Percentiles rank a stretch among this genome's conserved stretches.
These are phyloP conservation scores for Acanthochromis polyacanthus DNA, from an alignment of 2,113 vertebrate species.

Conservation along the genomic window DNA sequence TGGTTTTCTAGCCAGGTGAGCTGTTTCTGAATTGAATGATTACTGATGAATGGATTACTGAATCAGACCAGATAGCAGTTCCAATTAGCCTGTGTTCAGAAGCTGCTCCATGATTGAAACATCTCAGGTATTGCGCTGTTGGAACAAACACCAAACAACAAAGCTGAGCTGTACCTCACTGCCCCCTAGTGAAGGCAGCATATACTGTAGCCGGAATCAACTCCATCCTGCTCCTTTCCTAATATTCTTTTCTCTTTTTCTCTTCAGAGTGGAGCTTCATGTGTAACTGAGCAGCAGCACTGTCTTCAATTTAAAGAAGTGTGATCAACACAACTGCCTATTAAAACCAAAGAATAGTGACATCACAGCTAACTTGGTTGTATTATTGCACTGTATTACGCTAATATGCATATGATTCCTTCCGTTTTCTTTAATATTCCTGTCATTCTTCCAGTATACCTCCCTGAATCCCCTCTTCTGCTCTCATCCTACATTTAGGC, in stretches of 20 bases:
- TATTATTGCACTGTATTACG: neutral
- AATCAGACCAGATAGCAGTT: neutral
- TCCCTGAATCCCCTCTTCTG: neutral
- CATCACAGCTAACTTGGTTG: neutral
- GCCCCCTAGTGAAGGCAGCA: conserved; percentile 44
- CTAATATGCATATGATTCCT: neutral
- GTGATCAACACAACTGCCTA: neutral
- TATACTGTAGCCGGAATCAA: neutral
- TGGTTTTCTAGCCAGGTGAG: neutral
- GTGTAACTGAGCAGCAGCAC: neutral
- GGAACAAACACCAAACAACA: neutral
- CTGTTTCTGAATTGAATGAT: neutral
- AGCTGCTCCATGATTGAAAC: neutral
- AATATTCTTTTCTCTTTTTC: neutral
- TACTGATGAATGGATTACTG: neutral
- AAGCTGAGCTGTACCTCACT: neutral
- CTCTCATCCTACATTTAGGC: conserved; percentile 14
- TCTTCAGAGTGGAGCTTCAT: neutral
- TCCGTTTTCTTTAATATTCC: neutral
- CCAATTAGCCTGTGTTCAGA: neutral
- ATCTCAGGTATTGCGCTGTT: neutral
- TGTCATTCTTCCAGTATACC: neutral
- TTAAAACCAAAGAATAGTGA: neutral
- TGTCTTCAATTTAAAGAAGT: neutral
- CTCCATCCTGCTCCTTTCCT: neutral